phyloP scores from a whole-genome alignment of 1,140 invertebrate species.

The Brachionus rubens region DNA sequence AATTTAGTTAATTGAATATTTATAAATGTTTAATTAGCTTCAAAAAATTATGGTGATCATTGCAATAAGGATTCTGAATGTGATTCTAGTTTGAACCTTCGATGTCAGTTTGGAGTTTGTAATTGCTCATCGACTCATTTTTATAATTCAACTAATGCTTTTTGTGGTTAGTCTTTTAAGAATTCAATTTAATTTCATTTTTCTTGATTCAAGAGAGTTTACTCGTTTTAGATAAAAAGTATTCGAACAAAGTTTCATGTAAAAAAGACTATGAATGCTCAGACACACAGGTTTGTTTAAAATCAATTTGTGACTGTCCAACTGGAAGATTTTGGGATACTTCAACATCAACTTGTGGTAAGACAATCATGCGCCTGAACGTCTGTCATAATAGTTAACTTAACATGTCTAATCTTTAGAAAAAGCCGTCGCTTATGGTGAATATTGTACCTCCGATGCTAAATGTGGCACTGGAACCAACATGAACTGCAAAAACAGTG shows the following conservation, averaged over 20 bases:
- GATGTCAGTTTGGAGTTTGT: not conserved
- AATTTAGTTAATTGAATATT: too few relatives aligned
- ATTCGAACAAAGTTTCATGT: not conserved
- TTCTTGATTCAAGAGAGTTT: too few relatives aligned
- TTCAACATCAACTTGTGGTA: constrained; percentile 1
- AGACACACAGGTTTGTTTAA: not conserved
- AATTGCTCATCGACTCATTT: not conserved
- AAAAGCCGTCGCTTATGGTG: not conserved
- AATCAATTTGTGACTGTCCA: not conserved
- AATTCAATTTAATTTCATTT: too few relatives aligned
- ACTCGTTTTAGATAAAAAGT: not conserved
- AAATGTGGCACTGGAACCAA: constrained; percentile 1
- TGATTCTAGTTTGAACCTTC: not conserved
- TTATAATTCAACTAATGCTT: not conserved
- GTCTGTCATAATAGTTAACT: too few relatives aligned
- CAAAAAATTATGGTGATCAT: not conserved
- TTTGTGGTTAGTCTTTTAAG: too few relatives aligned
- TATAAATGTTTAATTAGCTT: too few relatives aligned
- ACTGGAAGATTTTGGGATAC: constrained; percentile 6
- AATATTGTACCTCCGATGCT: not conserved
- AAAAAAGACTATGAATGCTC: not conserved
- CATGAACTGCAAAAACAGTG: not conserved
- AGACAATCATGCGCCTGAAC: not conserved
- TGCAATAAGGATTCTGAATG: constrained; percentile 16
- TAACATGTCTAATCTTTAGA: not conserved